A percentile compares a stretch with the other conserved stretches of the same genome.
Evolutionary conservation across 2,113 vertebrate species (phyloP).

Genomic region (Phodopus roborovskii): DNA sequence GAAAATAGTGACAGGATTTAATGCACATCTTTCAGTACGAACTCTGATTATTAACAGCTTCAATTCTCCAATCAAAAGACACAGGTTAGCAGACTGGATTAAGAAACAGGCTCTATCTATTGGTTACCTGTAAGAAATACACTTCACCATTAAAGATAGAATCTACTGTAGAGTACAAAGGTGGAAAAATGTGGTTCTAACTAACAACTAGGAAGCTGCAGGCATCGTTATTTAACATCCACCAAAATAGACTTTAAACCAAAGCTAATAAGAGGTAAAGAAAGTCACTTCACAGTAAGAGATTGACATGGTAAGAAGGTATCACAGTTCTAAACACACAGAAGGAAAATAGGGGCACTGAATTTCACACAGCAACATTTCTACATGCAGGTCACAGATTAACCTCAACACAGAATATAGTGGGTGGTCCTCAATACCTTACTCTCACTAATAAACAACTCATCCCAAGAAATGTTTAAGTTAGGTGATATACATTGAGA

Average conservation of each 20-base stretch:
- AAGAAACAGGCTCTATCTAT: background rate
- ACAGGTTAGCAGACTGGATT: background rate
- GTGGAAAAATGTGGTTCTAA: background rate
- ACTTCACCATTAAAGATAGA: background rate
- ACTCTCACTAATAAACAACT: background rate
- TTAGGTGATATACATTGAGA: background rate
- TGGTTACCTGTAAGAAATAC: background rate
- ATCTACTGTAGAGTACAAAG: background rate
- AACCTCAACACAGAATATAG: background rate
- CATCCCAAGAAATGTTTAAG: background rate
- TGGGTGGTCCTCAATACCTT: background rate
- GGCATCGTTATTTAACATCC: background rate
- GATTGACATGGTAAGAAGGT: background rate
- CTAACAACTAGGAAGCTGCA: background rate
- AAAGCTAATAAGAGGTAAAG: background rate
- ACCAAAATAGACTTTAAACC: background rate
- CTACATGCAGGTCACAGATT: background rate
- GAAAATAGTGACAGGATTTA: background rate
- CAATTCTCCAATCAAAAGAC: background rate
- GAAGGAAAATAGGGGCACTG: background rate
- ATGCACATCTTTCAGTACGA: background rate
- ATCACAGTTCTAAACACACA: background rate
- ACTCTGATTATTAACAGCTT: background rate
- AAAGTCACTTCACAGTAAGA: background rate
- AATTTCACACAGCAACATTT: background rate